Conservation (phyloP, 35 echinoderm and acorn worm species). For the Amphiura filiformis region DNA sequence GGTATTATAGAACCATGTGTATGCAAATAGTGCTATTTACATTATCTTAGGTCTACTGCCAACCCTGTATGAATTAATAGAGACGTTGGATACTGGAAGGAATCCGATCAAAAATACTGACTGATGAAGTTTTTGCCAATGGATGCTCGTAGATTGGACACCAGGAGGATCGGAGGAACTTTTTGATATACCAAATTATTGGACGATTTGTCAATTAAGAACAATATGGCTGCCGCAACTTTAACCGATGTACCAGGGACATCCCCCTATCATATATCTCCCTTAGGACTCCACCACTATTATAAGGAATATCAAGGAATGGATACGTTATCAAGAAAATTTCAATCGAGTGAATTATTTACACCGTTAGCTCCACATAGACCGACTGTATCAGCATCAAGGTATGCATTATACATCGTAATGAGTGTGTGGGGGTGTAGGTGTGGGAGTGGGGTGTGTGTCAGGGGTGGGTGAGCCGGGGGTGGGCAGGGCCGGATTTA, state of each 20-base stretch:
- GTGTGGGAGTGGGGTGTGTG: too few relatives aligned
- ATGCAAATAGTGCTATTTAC: background rate
- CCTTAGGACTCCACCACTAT: slow-evolving; percentile 71
- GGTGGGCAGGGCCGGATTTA: too few relatives aligned
- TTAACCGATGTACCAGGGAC: background rate
- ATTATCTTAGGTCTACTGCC: background rate
- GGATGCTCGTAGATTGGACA: background rate
- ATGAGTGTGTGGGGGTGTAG: too few relatives aligned
- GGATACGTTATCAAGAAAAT: slow-evolving; percentile 86
- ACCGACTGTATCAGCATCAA: slow-evolving; percentile 76
- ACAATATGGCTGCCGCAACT: background rate
- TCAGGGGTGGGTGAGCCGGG: too few relatives aligned
- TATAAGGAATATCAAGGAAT: slow-evolving; percentile 84
- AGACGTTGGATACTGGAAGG: background rate
- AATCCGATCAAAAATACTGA: background rate
- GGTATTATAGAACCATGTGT: background rate
- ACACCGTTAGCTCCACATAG: slow-evolving; percentile 89
- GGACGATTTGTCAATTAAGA: background rate
- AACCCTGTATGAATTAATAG: background rate
- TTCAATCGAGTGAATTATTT: slow-evolving; percentile 96
- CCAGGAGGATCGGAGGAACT: background rate
- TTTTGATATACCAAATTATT: background rate
- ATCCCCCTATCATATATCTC: slow-evolving; percentile 11
- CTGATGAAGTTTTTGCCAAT: background rate
- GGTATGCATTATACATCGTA: too few relatives aligned